A percentile compares a stretch with the other conserved stretches of the same genome.
Evolutionary conservation across 2,888 invertebrate genomes (phyloP).

Genomic region (Clusia tigrina): DNA sequence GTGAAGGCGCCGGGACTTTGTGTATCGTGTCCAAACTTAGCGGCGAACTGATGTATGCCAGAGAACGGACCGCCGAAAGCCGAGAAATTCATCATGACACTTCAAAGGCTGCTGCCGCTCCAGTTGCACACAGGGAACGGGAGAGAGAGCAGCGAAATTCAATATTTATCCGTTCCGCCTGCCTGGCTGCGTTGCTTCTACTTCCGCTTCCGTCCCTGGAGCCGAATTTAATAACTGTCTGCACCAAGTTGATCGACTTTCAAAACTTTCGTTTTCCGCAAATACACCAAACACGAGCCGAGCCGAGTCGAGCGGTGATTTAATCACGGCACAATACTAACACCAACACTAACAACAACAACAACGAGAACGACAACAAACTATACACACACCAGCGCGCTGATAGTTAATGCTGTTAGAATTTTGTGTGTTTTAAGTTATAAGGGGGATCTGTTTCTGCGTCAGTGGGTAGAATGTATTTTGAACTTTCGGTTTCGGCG

Average conservation of each 20-base stretch:
- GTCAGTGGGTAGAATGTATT: slow-evolving; percentile 12
- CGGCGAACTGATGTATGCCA: slow-evolving; percentile 65
- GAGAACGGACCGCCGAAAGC: slow-evolving; percentile 65
- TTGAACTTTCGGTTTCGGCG: slow-evolving; percentile 29
- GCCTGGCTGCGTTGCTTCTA: slow-evolving; percentile 34
- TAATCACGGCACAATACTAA: slow-evolving; percentile 35
- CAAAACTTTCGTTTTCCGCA: slow-evolving; percentile 42
- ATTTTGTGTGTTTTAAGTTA: not conserved
- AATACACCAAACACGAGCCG: not conserved
- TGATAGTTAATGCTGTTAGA: not conserved
- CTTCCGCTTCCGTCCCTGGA: not conserved
- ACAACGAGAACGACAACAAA: not conserved
- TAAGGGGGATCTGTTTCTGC: not conserved
- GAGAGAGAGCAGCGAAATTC: slow-evolving; percentile 10
- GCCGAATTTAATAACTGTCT: too few species aligned
- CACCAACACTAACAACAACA: not conserved
- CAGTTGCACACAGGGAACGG: not conserved
- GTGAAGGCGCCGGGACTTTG: slow-evolving; percentile 63
- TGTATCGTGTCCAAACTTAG: slow-evolving; percentile 63
- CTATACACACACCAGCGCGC: not conserved
- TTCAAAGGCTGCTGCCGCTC: slow-evolving; percentile 27
- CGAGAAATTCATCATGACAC: slow-evolving; percentile 65
- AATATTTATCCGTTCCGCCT: slow-evolving; percentile 17
- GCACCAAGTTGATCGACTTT: not conserved
- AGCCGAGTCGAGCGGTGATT: slow-evolving; percentile 39